phyloP scores from a whole-genome alignment of 2,113 vertebrate genomes.

The Aptenodytes patagonicus region DNA sequence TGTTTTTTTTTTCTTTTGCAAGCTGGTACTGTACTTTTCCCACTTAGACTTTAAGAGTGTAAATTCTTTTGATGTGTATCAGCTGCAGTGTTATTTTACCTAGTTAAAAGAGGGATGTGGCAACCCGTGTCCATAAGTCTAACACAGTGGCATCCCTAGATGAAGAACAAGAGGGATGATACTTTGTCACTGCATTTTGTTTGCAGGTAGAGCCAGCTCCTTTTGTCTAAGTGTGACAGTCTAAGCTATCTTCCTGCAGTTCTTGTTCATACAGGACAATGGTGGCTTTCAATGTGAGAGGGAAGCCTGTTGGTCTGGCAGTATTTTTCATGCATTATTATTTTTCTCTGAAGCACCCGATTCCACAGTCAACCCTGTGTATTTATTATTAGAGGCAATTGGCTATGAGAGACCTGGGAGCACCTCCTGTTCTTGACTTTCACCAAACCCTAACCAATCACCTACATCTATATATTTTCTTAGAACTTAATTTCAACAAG shows the following conservation, averaged over 20 bases:
- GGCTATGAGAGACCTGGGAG: not conserved
- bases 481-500: constrained; percentile 53
- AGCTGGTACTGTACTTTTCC: not conserved
- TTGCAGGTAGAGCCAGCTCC: not conserved
- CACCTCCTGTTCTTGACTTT: not conserved
- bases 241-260: not conserved
- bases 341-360: not conserved
- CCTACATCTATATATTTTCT: constrained; percentile 14
- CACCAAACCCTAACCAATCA: not conserved
- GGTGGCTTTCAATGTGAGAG: not conserved
- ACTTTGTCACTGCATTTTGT: not conserved
- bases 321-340: not conserved
- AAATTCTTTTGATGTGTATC: not conserved
- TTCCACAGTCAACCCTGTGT: not conserved
- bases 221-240: not conserved
- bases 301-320: not conserved
- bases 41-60: not conserved
- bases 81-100: not conserved
- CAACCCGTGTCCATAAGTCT: not conserved
- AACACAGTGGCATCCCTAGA: not conserved
- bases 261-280: not conserved
- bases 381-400: not conserved
- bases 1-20: not conserved
- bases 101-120: not conserved
- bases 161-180: not conserved